Evolutionary conservation across 2,797 vertebrate species (phyloP), one percentile per base, ranked within the genome.

Genomic region (Enteromius afrohamiltoni): DNA sequence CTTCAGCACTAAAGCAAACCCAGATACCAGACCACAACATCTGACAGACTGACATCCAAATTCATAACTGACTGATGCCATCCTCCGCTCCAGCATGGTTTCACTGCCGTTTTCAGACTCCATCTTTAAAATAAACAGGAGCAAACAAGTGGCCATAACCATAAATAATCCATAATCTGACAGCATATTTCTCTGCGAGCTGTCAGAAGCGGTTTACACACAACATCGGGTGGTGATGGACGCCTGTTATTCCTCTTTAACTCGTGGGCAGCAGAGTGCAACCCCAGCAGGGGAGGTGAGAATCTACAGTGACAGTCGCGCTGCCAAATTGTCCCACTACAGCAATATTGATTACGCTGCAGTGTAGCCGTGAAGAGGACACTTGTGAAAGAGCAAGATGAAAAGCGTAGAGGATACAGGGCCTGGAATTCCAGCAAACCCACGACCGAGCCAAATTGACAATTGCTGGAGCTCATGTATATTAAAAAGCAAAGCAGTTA

Each of bases 121-220:
- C n/a, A 73, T 51, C 70, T 73, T 62, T 65, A 53, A 80, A 70
- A 80, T 40, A 77, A 81, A 83, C 60, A 42, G 21, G 58, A 16
- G 79, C 40, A 73, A 74, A 80, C 55, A 64, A 84, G 45, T 62
- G 55, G 11, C 68, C 0, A 67, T 82, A 75, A 71, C 60, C 73
- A 77, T 69, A 76, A 87, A 84, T 86, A 83, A 85, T 80, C 85
- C 51, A 87, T 85, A 89, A 87, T 79, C 85, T 76, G 73, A 79
- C 51, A 70, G 49, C 77, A 53, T 60, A 82, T 77, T 83, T 83
- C 69, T 78, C 49, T 34, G 16, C n/a, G 21, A 62, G 84, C 77
- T 83, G 77, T 83, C 79, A 77, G 71, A 37, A 68, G 21, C 40
- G 37, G 55, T 81, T 84, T 79, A 74, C 68, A 83, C 80, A 40